phyloP scores from a whole-genome alignment of 92 coral and sea anemone species.

The Epizoanthus scotinus region DNA sequence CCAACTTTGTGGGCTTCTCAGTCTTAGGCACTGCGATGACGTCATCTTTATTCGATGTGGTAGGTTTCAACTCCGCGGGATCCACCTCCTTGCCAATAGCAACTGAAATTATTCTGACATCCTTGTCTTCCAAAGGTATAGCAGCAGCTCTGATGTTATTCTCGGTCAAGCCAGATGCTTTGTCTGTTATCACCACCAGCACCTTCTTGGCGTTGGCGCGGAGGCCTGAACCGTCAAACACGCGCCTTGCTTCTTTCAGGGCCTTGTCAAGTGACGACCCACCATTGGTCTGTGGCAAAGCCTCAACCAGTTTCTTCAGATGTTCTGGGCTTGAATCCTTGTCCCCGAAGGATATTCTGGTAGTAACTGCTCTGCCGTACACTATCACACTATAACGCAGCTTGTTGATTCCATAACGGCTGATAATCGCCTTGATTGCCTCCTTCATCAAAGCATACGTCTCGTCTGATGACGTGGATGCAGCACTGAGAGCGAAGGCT shows the following conservation, averaged over 20 bases:
- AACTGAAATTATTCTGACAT: constrained; percentile 75
- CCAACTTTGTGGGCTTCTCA: constrained; percentile 48
- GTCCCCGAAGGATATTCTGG: not conserved
- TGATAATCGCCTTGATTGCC: constrained; percentile 35
- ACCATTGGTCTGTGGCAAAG: constrained; percentile 3
- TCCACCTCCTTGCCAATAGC: constrained; percentile 71
- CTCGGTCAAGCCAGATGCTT: constrained; percentile 58
- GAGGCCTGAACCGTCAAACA: constrained; percentile 32
- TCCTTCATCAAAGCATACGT: constrained; percentile 50
- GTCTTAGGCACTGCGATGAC: constrained; percentile 49
- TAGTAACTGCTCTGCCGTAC: constrained; percentile 39
- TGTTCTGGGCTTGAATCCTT: not conserved
- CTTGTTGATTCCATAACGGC: constrained; percentile 32
- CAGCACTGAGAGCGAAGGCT: constrained; percentile 77
- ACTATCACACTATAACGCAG: constrained; percentile 43
- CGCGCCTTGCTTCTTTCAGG: constrained; percentile 2
- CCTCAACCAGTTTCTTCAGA: constrained; percentile 26
- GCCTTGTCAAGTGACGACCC: constrained; percentile 20
- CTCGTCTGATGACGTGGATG: constrained; percentile 34
- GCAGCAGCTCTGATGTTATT: constrained; percentile 41
- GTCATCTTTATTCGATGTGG: constrained; percentile 56
- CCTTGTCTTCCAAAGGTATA: constrained; percentile 55
- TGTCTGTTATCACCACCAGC: constrained; percentile 78
- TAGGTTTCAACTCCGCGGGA: constrained; percentile 45
- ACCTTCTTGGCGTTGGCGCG: constrained; percentile 54